Evolutionary conservation across 1,140 invertebrate genomes (phyloP).

Genomic region (Drosophila saltans): DNA sequence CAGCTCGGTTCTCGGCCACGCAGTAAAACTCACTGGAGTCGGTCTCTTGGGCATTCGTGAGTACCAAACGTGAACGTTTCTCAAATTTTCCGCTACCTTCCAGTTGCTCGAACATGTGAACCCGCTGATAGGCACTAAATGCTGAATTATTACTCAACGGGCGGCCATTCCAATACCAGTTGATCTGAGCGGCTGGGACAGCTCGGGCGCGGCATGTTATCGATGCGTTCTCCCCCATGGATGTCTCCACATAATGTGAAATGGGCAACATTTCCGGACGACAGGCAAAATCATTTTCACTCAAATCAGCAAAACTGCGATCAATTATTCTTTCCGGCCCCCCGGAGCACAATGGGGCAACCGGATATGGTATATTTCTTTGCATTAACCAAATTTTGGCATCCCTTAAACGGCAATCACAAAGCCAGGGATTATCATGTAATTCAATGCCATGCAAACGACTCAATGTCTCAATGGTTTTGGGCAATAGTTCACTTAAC

Average conservation of each 20-base stretch:
- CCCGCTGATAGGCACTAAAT: slow-evolving; percentile 91
- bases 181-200: slow-evolving; percentile 91
- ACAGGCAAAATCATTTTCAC: slow-evolving; percentile 94
- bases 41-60: slow-evolving; percentile 93
- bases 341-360: slow-evolving; percentile 89
- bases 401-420: slow-evolving; percentile 92
- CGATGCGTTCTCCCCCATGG: slow-evolving; percentile 92
- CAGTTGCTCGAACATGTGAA: slow-evolving; percentile 91
- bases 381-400: slow-evolving; percentile 93
- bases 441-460: slow-evolving; percentile 92
- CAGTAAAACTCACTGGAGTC: slow-evolving; percentile 96
- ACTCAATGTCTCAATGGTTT: slow-evolving; percentile 89
- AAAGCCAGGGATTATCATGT: slow-evolving; percentile 96
- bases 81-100: slow-evolving; percentile 84
- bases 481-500: slow-evolving; percentile 88
- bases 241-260: slow-evolving; percentile 90
- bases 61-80: slow-evolving; percentile 91
- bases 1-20: slow-evolving; percentile 95
- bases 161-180: slow-evolving; percentile 94
- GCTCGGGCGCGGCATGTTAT: slow-evolving; percentile 91
- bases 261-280: slow-evolving; percentile 91
- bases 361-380: slow-evolving; percentile 91
- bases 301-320: slow-evolving; percentile 89
- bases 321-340: slow-evolving; percentile 88
- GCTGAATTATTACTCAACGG: slow-evolving; percentile 91